Conservation (phyloP, 2,797 vertebrate species). For the Tapirus indicus region DNA sequence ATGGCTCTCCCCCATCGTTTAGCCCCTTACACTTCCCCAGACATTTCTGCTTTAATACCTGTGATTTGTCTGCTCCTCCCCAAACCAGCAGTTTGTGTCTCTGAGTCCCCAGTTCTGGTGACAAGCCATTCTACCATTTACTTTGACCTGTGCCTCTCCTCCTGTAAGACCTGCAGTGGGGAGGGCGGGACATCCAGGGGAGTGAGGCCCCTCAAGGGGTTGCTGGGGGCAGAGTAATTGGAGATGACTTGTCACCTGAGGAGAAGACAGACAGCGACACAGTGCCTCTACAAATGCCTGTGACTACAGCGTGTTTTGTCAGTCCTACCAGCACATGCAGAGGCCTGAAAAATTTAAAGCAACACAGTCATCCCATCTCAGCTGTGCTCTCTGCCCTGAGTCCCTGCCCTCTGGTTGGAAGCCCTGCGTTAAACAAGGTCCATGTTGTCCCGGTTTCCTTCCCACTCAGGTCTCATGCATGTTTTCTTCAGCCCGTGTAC, state of each 20-base stretch:
- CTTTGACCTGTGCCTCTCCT: neutral
- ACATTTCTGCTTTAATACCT: neutral
- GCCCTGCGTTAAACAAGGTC: too few species aligned
- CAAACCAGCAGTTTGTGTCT: neutral
- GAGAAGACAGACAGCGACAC: neutral
- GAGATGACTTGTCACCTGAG: neutral
- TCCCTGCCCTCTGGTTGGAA: neutral
- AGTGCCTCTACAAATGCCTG: neutral
- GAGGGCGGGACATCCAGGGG: too few species aligned
- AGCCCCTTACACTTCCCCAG: neutral
- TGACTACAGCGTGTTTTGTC: accelerated
- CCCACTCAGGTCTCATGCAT: accelerated
- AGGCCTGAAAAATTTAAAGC: neutral
- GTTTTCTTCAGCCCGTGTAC: neutral
- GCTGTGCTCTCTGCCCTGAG: neutral
- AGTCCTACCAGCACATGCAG: neutral
- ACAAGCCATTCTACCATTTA: neutral
- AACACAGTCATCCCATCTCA: neutral
- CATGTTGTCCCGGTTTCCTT: neutral
- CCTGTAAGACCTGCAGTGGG: neutral
- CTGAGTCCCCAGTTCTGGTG: neutral
- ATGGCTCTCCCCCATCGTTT: neutral
- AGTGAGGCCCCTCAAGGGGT: too few species aligned
- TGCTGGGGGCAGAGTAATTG: neutral
- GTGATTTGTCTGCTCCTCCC: neutral